phyloP scores from a whole-genome alignment of 2,113 vertebrate species.

The Arizona elegans region DNA sequence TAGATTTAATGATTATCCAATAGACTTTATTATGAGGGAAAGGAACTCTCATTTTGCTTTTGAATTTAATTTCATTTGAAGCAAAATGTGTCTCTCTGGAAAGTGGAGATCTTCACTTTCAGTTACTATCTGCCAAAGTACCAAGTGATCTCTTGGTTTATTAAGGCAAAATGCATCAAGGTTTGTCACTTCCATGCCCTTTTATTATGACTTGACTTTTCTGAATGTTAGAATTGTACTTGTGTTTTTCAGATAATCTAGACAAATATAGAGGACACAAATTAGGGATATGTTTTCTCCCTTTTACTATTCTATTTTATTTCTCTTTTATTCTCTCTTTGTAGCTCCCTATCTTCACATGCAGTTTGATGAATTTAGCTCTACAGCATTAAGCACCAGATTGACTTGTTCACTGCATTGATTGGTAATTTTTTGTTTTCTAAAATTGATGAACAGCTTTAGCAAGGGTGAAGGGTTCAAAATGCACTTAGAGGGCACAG shows the following conservation, averaged over 20 bases:
- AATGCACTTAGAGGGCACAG: background rate
- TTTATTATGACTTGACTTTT: conserved; percentile 54
- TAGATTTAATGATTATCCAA: conserved; percentile 65
- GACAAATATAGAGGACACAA: conserved; percentile 33
- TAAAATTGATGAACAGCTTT: background rate
- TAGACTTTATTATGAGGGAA: conserved; percentile 57
- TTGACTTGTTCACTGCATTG: conserved; percentile 4
- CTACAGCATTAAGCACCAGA: conserved; percentile 11
- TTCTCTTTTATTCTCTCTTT: background rate
- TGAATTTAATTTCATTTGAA: conserved; percentile 66
- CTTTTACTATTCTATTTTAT: conserved; percentile 38
- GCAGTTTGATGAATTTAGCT: conserved; percentile 28
- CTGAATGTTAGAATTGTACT: conserved; percentile 55
- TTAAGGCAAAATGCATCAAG: conserved; percentile 57
- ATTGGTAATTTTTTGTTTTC: conserved; percentile 8
- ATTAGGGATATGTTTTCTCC: conserved; percentile 42
- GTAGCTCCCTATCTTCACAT: background rate
- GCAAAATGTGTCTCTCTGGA: conserved; percentile 53
- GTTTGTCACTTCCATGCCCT: conserved; percentile 50
- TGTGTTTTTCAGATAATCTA: conserved; percentile 12
- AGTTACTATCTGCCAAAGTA: conserved; percentile 65
- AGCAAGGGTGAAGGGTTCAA: background rate
- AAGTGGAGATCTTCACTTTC: conserved; percentile 62
- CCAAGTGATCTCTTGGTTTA: conserved; percentile 64
- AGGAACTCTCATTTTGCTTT: conserved; percentile 59